Conservation (phyloP, 1,140 invertebrate genomes). For the Brachystomella parvula region DNA sequence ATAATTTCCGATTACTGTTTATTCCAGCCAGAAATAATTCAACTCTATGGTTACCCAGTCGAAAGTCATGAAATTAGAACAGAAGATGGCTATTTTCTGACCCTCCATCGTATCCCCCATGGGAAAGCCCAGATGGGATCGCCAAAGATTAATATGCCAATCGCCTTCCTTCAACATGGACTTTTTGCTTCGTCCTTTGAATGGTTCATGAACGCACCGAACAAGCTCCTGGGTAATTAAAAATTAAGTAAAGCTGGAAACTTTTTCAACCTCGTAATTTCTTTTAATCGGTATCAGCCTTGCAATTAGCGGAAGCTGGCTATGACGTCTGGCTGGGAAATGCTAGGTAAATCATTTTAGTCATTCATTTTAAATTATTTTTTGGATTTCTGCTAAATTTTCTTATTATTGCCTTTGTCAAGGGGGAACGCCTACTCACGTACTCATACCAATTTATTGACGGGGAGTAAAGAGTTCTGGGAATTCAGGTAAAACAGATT, state of each 20-base stretch:
- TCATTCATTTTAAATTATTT: no score
- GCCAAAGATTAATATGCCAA: constrained; percentile 9
- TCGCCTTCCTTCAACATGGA: constrained; percentile 36
- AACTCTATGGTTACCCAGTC: constrained; percentile 25
- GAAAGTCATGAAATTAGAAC: constrained; percentile 32
- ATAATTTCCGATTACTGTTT: no score
- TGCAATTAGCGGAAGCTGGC: constrained; percentile 22
- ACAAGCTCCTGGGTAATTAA: constrained; percentile 28
- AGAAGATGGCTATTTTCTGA: constrained; percentile 34
- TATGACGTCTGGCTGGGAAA: constrained; percentile 46
- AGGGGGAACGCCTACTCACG: constrained; percentile 46
- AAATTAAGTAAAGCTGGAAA: no score
- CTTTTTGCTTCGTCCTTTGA: constrained; percentile 31
- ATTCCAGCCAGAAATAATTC: constrained; percentile 30
- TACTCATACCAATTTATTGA: constrained; percentile 3
- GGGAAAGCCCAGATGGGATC: constrained; percentile 13
- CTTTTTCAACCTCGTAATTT: no score
- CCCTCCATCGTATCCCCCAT: constrained; percentile 35
- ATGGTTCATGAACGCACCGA: constrained; percentile 29
- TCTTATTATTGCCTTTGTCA: no score
- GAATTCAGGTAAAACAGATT: constrained; percentile 1
- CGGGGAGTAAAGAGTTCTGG: neutral
- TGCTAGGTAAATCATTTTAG: no score
- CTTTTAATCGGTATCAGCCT: no score
- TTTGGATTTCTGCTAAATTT: no score